Conservation (phyloP, 2,113 vertebrate species). For the Laterallus jamaicensis region DNA sequence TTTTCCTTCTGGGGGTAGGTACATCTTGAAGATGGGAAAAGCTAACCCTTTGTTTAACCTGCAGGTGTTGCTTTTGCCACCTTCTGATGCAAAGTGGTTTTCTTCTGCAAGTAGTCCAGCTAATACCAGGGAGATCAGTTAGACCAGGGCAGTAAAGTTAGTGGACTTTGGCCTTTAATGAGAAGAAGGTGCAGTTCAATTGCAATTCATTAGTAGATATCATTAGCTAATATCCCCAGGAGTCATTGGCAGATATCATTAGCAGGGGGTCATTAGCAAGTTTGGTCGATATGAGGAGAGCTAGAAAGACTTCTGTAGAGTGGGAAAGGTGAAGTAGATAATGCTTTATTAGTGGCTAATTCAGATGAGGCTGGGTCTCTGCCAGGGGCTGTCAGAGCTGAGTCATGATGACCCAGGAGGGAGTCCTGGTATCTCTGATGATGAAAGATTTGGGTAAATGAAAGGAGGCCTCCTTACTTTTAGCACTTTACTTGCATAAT, state of each 20-base stretch:
- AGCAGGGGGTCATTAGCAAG: conserved; percentile 37
- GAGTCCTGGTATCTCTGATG: background rate
- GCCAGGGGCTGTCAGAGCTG: background rate
- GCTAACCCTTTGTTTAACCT: background rate
- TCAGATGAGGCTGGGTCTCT: background rate
- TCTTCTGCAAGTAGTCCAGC: background rate
- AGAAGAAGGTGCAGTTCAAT: conserved; percentile 35
- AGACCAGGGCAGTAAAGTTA: background rate
- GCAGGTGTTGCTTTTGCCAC: background rate
- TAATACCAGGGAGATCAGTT: background rate
- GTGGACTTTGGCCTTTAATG: conserved; percentile 26
- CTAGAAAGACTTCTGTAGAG: background rate
- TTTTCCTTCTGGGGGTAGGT: background rate
- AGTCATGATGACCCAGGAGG: background rate
- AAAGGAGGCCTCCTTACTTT: background rate
- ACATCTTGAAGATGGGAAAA: background rate
- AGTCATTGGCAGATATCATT: conserved; percentile 38
- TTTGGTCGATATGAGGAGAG: background rate
- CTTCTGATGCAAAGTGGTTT: background rate
- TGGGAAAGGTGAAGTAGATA: background rate
- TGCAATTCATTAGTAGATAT: background rate
- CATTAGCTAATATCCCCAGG: conserved; percentile 37
- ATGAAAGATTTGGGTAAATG: background rate
- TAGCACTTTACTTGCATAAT: background rate
- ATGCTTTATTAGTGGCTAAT: conserved; percentile 5